These are phyloP conservation scores for Podargus strigoides DNA, from an alignment of 2,797 vertebrate genomes.

Conservation along the genomic window DNA sequence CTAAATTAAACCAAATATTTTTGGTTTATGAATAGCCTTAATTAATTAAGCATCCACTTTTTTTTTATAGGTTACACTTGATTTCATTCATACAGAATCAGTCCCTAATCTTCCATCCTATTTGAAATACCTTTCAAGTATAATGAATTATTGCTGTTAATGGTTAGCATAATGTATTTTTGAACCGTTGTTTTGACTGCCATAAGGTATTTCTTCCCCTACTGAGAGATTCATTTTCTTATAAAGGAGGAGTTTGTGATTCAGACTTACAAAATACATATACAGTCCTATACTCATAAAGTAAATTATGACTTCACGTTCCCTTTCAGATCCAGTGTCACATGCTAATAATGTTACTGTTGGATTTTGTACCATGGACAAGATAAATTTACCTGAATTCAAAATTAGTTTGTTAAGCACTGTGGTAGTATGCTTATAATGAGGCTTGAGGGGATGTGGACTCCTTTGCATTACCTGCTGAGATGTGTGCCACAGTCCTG, in stretches of 20 bases:
- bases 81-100: background rate
- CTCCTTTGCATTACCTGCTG: background rate
- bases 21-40: background rate
- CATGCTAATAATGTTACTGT: background rate
- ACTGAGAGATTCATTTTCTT: background rate
- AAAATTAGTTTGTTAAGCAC: background rate
- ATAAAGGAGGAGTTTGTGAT: background rate
- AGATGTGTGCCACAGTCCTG: background rate
- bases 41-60: background rate
- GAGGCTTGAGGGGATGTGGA: background rate
- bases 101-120: background rate
- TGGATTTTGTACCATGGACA: background rate
- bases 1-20: background rate
- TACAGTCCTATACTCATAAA: background rate
- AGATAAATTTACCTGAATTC: background rate
- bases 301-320: background rate
- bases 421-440: background rate
- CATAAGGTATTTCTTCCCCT: background rate
- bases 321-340: background rate
- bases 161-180: background rate
- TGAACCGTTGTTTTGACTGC: background rate
- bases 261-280: background rate
- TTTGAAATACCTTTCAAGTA: constrained; percentile 4
- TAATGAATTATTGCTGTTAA: background rate
- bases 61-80: background rate